Evolutionary conservation across 2,797 vertebrate genomes (phyloP), one percentile per base, ranked within the genome.

Genomic region (Anguilla anguilla): DNA sequence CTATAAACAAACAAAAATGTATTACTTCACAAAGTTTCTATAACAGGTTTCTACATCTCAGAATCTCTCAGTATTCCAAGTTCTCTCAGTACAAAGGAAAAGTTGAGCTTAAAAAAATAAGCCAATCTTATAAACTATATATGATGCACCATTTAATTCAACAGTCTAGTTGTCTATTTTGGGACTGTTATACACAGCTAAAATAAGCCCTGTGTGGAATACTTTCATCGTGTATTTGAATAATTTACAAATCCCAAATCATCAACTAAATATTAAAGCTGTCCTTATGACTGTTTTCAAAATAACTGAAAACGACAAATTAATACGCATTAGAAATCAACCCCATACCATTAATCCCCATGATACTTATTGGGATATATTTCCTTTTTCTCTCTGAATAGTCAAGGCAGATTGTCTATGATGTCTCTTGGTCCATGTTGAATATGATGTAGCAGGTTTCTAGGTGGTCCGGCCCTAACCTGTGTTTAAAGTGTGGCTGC

Each of bases 381-480:
- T 69, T 2, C 6, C 5, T 64, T 57, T 55, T 22, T 39, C 1
- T 77, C n/a, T 67, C 3, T 11, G 13, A 77, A 53, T 6, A 17
- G 19, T 31, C 43, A 49, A 19, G 22, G 1, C 67, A 28, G 43
- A 61, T 39, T 35, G 53, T 83, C 72, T 87, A 93, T 4, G 90
- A 86, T n/a, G 89, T 89, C 39, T 94, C 93, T 77, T 94, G 90
- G 72, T 94, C 91, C 46, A 93, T 90, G 83, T 88, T 93, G 87
- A 91, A 94, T 88, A 94, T 91, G 6, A 93, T 88, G 86, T 92
- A 93, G 88, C 92, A 94, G 51, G 92, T 92, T 88, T 95, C 94
- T 84, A 95, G 89, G 61, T 89, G 91, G 61, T 94, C 93, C 4
- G 90, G 85, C 1, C 92, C 91, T 25, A 93, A 77, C 17, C 67